Conservation (phyloP, 2,797 vertebrate species). For the Fistularia commersonii region DNA sequence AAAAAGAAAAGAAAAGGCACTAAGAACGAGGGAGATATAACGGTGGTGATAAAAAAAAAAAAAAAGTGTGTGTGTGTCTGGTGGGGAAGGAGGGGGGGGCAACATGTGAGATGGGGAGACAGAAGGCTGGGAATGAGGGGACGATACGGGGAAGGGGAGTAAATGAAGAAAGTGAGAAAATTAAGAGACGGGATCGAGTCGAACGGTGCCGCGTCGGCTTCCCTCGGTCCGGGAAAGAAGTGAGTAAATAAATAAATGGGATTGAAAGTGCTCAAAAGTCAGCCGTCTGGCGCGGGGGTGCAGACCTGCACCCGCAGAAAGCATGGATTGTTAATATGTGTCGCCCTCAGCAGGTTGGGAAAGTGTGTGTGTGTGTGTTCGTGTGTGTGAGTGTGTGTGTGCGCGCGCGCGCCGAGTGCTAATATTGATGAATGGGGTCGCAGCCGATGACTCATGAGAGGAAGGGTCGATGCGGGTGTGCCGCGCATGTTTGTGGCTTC, state of each 20-base stretch:
- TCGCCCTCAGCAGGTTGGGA: too few relatives aligned
- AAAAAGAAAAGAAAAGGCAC: constrained; percentile 33
- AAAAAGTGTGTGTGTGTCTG: constrained; percentile 24
- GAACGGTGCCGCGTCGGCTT: constrained; percentile 46
- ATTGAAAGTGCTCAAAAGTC: constrained; percentile 43
- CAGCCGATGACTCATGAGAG: constrained; percentile 52
- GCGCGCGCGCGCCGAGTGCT: constrained; percentile 24
- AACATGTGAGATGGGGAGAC: background rate
- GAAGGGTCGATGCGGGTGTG: constrained; percentile 39
- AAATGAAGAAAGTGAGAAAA: constrained; percentile 49
- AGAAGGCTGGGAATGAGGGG: background rate
- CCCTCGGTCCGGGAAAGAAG: constrained; percentile 37
- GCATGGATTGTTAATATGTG: too few relatives aligned
- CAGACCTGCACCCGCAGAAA: constrained; percentile 30
- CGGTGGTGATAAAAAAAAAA: constrained; percentile 34
- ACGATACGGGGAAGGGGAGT: constrained; percentile 32
- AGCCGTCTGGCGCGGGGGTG: constrained; percentile 42
- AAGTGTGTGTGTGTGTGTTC: constrained; percentile 15
- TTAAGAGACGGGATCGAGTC: constrained; percentile 37
- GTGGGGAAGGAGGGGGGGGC: constrained; percentile 24
- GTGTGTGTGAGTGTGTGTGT: constrained; percentile 15
- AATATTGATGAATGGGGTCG: constrained; percentile 66
- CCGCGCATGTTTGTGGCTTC: background rate
- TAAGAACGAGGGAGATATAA: constrained; percentile 35
- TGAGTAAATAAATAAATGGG: too few relatives aligned